These are phyloP conservation scores for Lamellibrachia satsuma DNA, from an alignment of 2,888 invertebrate genomes.

Conservation along the genomic window DNA sequence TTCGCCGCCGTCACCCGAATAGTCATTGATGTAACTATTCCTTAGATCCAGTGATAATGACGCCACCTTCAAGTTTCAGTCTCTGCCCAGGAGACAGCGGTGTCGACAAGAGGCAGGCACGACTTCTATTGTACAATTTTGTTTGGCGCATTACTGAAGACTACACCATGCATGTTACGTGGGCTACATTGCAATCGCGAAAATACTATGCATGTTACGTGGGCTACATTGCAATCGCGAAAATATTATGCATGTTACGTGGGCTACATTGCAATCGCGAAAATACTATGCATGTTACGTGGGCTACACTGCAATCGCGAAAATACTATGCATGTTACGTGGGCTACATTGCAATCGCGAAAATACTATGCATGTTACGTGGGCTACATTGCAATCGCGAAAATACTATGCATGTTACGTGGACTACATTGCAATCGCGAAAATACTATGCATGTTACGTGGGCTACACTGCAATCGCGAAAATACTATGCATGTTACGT, in stretches of 20 bases:
- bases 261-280: neutral
- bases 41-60: neutral
- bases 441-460: neutral
- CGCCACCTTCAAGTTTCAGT: neutral
- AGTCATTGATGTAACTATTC: neutral
- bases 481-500: neutral
- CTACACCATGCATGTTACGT: neutral
- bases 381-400: neutral
- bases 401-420: neutral
- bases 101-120: neutral
- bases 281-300: neutral
- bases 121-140: neutral
- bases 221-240: neutral
- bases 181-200: neutral
- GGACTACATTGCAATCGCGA: neutral
- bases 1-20: neutral
- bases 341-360: neutral
- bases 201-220: neutral
- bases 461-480: neutral
- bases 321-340: neutral
- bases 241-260: neutral
- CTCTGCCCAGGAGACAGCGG: neutral
- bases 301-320: neutral
- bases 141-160: neutral
- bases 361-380: neutral